Evolutionary conservation across 2,113 vertebrate species (phyloP).

Genomic region (Nesogale talazaci): DNA sequence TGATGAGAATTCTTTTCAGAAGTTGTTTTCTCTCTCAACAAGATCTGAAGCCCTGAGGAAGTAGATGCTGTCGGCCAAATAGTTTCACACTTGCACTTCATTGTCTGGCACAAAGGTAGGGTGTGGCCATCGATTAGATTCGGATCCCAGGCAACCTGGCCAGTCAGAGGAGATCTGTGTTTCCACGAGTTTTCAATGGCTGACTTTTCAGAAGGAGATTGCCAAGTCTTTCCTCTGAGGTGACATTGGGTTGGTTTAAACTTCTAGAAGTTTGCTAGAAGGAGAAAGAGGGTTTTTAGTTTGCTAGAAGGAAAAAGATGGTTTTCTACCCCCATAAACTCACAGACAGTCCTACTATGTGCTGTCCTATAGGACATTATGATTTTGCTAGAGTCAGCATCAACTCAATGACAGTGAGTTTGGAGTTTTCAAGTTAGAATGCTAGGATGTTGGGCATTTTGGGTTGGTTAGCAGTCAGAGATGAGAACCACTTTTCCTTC

Average conservation of each 20-base stretch:
- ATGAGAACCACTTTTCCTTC: background rate
- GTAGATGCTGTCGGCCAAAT: background rate
- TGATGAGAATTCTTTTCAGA: background rate
- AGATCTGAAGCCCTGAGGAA: background rate
- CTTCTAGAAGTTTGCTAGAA: too few relatives aligned
- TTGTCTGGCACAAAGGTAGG: too few relatives aligned
- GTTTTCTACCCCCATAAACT: too few relatives aligned
- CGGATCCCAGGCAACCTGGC: background rate
- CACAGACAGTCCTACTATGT: too few relatives aligned
- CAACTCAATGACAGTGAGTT: too few relatives aligned
- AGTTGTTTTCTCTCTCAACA: background rate
- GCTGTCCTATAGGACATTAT: too few relatives aligned
- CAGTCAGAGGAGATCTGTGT: background rate
- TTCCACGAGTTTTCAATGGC: background rate
- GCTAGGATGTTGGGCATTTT: background rate
- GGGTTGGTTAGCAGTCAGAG: background rate
- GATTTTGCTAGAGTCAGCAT: too few relatives aligned
- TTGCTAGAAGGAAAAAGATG: too few relatives aligned
- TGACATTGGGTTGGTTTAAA: background rate
- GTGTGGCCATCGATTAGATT: background rate
- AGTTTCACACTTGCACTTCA: background rate
- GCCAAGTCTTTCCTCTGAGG: background rate
- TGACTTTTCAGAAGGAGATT: background rate
- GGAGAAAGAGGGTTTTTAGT: too few relatives aligned
- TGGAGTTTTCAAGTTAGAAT: background rate